Evolutionary conservation across 2,888 invertebrate species (phyloP).

Genomic region (Sepiola atlantica): DNA sequence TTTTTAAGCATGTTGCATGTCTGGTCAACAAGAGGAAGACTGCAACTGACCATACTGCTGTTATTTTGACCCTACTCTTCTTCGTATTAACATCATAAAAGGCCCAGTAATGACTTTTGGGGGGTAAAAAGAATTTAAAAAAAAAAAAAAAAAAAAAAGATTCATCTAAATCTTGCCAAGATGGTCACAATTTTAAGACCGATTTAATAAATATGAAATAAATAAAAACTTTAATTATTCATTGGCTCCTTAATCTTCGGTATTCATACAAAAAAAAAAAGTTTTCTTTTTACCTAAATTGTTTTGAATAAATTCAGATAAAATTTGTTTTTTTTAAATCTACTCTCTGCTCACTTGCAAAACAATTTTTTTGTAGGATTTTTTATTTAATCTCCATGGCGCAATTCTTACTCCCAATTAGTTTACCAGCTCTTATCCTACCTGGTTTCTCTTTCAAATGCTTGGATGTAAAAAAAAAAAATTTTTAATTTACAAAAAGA

Average conservation of each 20-base stretch:
- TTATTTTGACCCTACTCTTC: neutral
- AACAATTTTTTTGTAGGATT: neutral
- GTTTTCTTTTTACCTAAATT: neutral
- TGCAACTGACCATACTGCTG: neutral
- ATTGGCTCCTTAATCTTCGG: neutral
- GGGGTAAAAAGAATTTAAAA: neutral
- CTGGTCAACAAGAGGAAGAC: neutral
- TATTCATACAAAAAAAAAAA: neutral
- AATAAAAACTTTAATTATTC: neutral
- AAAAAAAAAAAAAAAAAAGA: no score
- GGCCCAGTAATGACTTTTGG: neutral
- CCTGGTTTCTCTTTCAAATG: neutral
- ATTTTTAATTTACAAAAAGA: no score
- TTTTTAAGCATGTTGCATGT: neutral
- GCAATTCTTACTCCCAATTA: neutral
- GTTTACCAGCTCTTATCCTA: neutral
- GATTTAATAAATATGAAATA: neutral
- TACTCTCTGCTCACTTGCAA: neutral
- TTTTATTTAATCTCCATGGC: neutral
- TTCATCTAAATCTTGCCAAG: neutral
- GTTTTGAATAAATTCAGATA: no score
- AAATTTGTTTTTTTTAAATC: neutral
- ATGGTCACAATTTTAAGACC: conserved; percentile 23
- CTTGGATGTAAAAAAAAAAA: neutral
- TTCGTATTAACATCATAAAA: neutral